Percentiles rank a stretch among this genome's conserved stretches.
These are phyloP conservation scores for Nesidiocoris tenuis DNA, from an alignment of 2,888 invertebrate genomes.

Conservation along the genomic window DNA sequence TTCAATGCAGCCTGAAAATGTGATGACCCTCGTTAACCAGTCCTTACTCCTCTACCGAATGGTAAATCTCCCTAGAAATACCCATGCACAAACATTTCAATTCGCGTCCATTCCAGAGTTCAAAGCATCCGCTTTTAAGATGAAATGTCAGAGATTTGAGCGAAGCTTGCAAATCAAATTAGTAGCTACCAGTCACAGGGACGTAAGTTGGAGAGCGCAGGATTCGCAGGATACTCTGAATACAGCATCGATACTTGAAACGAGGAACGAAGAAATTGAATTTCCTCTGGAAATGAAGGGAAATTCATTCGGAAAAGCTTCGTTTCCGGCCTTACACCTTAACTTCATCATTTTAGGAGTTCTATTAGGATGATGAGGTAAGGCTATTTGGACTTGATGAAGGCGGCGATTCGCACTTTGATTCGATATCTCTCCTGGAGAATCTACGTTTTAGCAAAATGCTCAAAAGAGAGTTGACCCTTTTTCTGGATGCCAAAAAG, in stretches of 20 bases:
- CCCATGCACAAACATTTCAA: too few relatives aligned
- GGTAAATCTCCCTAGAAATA: too few relatives aligned
- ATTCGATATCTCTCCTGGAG: background rate
- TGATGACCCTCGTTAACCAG: too few relatives aligned
- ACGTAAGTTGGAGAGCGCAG: background rate
- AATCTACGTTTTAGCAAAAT: background rate
- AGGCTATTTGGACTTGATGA: background rate
- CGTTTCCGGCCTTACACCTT: background rate
- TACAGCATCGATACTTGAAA: too few relatives aligned
- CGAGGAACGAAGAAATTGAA: too few relatives aligned
- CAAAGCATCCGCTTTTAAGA: too few relatives aligned
- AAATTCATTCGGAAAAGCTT: conserved; percentile 19
- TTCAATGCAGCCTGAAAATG: too few relatives aligned
- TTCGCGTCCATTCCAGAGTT: too few relatives aligned
- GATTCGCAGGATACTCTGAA: background rate
- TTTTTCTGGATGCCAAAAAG: background rate
- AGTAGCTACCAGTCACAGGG: background rate
- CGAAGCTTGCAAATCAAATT: background rate
- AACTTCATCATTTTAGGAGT: conserved; percentile 20
- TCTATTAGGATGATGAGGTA: conserved; percentile 24
- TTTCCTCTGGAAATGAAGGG: conserved; percentile 10
- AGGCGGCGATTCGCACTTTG: background rate
- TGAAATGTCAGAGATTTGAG: too few relatives aligned
- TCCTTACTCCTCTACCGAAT: too few relatives aligned
- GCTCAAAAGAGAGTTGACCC: background rate